A percentile compares a stretch with the other conserved stretches of the same genome.
These are phyloP conservation scores for Drosophila nr. perissopoda DNA, from an alignment of 2,888 invertebrate genomes.

Conservation along the genomic window DNA sequence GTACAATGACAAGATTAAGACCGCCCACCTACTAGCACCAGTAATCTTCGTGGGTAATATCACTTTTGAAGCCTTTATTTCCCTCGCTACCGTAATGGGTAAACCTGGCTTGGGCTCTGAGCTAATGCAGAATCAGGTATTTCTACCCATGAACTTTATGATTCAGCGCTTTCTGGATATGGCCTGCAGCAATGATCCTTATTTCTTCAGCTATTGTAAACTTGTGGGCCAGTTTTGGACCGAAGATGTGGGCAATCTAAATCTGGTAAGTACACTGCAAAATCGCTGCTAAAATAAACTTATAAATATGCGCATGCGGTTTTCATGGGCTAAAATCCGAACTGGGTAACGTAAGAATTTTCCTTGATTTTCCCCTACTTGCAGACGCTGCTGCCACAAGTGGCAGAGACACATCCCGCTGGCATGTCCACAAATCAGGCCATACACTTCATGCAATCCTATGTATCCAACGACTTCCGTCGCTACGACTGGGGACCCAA, in stretches of 20 bases:
- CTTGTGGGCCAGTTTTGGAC: conserved; percentile 63
- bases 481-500: conserved; percentile 70
- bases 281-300: neutral
- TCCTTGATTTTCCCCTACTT: neutral
- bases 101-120: conserved; percentile 59
- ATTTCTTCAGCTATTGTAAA: conserved; percentile 62
- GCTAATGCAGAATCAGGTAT: conserved; percentile 85
- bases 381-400: conserved; percentile 70
- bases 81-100: conserved; percentile 82
- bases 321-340: neutral
- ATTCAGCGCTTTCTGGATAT: conserved; percentile 71
- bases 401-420: conserved; percentile 80
- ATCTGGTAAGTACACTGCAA: conserved; percentile 52
- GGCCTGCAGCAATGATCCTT: conserved; percentile 68
- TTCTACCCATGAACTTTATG: conserved; percentile 82
- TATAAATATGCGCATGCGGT: neutral
- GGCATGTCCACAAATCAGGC: conserved; percentile 79
- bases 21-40: conserved; percentile 87
- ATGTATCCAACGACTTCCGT: conserved; percentile 68
- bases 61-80: conserved; percentile 84
- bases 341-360: neutral
- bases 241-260: conserved; percentile 60
- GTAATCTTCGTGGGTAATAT: conserved; percentile 88
- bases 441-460: conserved; percentile 75
- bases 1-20: conserved; percentile 85